Evolutionary conservation across 2,113 vertebrate species (phyloP), one percentile per base, ranked within the genome.

Genomic region (Sander vitreus): DNA sequence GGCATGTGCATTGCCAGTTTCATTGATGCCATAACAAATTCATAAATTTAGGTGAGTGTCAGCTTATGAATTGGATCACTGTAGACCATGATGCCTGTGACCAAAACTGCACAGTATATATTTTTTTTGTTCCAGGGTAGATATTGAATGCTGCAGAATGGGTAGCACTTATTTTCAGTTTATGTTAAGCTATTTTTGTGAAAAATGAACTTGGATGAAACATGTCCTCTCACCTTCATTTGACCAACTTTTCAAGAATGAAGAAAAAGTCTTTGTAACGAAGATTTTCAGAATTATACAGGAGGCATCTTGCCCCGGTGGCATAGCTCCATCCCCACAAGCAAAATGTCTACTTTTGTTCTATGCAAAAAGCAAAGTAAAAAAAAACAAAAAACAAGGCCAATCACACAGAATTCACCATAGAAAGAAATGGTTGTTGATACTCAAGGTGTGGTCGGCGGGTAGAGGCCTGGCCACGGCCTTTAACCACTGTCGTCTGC

Each of bases 401-500:
- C 63, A 81, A 79, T 81, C 43, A 63, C 33, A 74, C 19, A 59
- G 43, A 60, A 89, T 87, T 74, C 57, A 76, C 23, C 48, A 78
- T 62, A 76, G 83, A 75, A 78, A 83, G 53, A 82, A 83, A 66
- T 62, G 57, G 33, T 73, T 74, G 82, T 58, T 87, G 76, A 66
- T 81, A 73, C 78, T 91, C 66, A 77, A 91, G 89, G 86, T 90
- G 90, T 86, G 89, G 85, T 90, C 67, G 58, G 78, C 9, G 23
- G 50, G 72, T 80, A 65, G 76, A 88, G 66, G 74, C 30, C 79
- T 69, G 81, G 84, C 84, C 72, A 76, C 63, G 75, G 86, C 80
- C 86, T 91, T 85, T 92, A 88, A 91, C 91, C 85, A 86, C 83
- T 86, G 86, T 89, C 73, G 87, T 89, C 88, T 91, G 91, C 90